Percentiles rank a stretch among this genome's conserved stretches.
Conservation (phyloP, 2,888 invertebrate species). For the Holacanthella duospinosa region DNA sequence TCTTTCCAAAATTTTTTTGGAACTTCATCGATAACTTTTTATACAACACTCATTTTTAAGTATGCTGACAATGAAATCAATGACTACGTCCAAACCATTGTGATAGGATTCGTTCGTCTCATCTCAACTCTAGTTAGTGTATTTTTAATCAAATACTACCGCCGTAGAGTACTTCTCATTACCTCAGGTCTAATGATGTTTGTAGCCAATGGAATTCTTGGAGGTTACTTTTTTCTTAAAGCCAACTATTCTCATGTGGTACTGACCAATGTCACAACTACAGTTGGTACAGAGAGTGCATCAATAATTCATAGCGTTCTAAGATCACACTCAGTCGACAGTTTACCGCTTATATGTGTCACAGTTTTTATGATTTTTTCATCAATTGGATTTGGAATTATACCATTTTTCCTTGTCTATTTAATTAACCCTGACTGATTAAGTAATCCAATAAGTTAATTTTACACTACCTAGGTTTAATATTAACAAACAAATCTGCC, state of each 20-base stretch:
- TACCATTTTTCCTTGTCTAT: neutral
- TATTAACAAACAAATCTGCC: no score
- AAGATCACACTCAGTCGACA: conserved; percentile 23
- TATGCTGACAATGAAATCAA: conserved; percentile 34
- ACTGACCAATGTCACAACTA: neutral
- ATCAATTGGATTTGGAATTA: conserved; percentile 17
- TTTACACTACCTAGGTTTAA: no score
- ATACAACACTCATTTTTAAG: conserved; percentile 33
- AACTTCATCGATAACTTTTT: conserved; percentile 33
- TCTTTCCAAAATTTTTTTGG: conserved; percentile 37
- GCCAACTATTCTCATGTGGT: conserved; percentile 17
- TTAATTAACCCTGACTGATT: no score
- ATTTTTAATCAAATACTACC: conserved; percentile 32
- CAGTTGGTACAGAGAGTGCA: neutral
- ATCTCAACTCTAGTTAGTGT: conserved; percentile 31
- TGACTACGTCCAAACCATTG: conserved; percentile 33
- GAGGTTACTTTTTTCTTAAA: conserved; percentile 26
- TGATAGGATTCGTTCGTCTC: conserved; percentile 33
- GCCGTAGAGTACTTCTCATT: conserved; percentile 26
- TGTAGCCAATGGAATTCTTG: conserved; percentile 25
- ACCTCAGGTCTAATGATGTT: conserved; percentile 28
- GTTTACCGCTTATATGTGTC: conserved; percentile 31
- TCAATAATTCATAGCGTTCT: neutral
- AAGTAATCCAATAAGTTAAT: no score
- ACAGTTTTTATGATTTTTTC: conserved; percentile 32